Percentiles rank a stretch among this genome's conserved stretches.
These are phyloP conservation scores for Malurus splendens DNA, from an alignment of 2,797 vertebrate species.

Conservation along the genomic window DNA sequence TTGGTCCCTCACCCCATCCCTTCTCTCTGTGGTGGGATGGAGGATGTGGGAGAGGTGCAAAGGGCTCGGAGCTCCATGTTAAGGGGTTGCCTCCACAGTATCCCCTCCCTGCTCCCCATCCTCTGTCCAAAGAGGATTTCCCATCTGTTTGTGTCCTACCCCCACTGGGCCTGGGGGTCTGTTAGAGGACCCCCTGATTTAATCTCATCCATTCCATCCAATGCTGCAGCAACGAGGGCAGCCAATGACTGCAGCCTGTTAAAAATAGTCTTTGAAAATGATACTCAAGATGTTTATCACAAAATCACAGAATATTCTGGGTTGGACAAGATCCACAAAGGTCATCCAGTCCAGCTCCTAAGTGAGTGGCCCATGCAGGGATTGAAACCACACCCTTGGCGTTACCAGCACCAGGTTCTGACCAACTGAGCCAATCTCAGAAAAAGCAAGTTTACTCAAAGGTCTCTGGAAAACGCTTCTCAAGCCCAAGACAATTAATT, in stretches of 20 bases:
- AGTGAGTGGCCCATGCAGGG: no score
- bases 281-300: background rate
- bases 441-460: background rate
- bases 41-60: fast-evolving
- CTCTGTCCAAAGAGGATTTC: background rate
- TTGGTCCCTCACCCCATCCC: fast-evolving
- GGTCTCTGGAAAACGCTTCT: background rate
- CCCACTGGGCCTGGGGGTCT: background rate
- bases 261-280: background rate
- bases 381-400: fast-evolving
- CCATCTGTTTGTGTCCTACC: background rate
- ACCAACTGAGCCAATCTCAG: background rate
- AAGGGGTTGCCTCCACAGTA: background rate
- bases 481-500: background rate
- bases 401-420: background rate
- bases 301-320: background rate
- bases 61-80: fast-evolving
- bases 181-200: fast-evolving
- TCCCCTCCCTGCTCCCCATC: fast-evolving
- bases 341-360: background rate
- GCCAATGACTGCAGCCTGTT: background rate
- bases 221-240: fast-evolving
- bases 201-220: background rate
- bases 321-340: background rate
- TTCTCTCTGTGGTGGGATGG: fast-evolving